phyloP scores from a whole-genome alignment of 2,888 invertebrate genomes.

The Tetragonisca angustula region DNA sequence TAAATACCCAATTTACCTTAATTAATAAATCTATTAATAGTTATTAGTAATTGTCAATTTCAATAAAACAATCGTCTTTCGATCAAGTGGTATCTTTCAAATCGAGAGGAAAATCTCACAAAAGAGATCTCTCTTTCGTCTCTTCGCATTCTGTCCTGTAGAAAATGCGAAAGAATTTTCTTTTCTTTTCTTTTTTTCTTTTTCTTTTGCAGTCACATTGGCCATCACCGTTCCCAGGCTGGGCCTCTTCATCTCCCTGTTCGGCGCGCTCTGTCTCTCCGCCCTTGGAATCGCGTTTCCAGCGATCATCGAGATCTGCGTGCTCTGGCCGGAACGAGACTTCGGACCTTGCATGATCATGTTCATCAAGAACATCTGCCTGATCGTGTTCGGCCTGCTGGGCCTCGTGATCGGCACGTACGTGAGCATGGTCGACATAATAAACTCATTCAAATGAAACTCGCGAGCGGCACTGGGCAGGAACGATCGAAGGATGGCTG shows the following conservation, averaged over 20 bases:
- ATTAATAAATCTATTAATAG: no score
- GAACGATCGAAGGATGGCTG: constrained; percentile 17
- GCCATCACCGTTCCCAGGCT: constrained; percentile 89
- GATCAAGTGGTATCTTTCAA: no score
- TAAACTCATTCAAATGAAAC: constrained; percentile 80
- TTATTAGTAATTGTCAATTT: no score
- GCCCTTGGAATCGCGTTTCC: constrained; percentile 91
- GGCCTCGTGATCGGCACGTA: constrained; percentile 87
- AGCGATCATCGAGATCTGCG: constrained; percentile 90
- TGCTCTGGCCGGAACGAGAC: constrained; percentile 87
- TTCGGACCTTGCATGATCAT: constrained; percentile 84
- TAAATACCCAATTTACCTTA: no score
- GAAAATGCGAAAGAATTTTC: constrained; percentile 29
- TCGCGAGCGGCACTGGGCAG: not conserved
- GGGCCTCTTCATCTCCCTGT: constrained; percentile 90
- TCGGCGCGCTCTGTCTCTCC: constrained; percentile 90
- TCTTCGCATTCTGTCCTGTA: not conserved
- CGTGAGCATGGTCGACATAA: constrained; percentile 85
- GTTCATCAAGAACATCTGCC: constrained; percentile 84
- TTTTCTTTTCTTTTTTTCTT: constrained; percentile 80
- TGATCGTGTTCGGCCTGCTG: constrained; percentile 85
- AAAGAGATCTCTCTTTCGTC: no score
- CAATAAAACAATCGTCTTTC: no score
- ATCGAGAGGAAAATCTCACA: no score
- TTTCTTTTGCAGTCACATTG: constrained; percentile 88